A percentile compares a stretch with the other conserved stretches of the same genome.
Evolutionary conservation across 1,140 invertebrate genomes (phyloP).

Genomic region (Wasmannia auropunctata): DNA sequence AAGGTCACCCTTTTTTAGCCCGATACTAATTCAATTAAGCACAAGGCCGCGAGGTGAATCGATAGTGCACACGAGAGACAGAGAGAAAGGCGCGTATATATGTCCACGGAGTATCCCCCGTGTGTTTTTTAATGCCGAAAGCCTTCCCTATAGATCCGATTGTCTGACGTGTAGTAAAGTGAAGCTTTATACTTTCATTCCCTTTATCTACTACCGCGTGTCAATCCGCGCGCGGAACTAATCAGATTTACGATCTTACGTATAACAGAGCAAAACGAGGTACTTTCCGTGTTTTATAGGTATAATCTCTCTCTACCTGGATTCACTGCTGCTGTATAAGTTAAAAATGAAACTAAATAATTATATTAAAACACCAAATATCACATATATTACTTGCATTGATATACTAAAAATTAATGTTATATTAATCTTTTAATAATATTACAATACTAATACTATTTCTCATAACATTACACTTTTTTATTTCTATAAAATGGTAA

Average conservation of each 20-base stretch:
- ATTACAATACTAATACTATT: no score
- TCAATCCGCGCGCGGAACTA: neutral
- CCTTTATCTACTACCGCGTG: neutral
- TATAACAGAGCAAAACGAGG: neutral
- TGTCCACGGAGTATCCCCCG: conserved; percentile 2
- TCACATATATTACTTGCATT: neutral
- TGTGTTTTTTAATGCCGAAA: conserved; percentile 51
- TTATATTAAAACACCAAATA: neutral
- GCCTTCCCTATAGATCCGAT: conserved; percentile 39
- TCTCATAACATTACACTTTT: no score
- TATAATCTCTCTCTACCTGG: neutral
- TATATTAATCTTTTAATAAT: no score
- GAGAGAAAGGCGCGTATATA: conserved; percentile 28
- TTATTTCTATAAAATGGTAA: no score
- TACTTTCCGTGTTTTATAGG: neutral
- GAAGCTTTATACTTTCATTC: conserved; percentile 29
- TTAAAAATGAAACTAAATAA: neutral
- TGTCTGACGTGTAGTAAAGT: conserved; percentile 21
- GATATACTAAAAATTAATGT: neutral
- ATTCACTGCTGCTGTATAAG: neutral
- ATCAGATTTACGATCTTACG: conserved; percentile 1
- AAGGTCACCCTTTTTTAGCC: conserved; percentile 56
- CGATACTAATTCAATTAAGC: conserved; percentile 57
- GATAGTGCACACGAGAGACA: conserved; percentile 50
- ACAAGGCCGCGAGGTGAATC: conserved; percentile 54